Evolutionary conservation across 2,888 invertebrate species (phyloP).

Genomic region (Mycalesis mineus): DNA sequence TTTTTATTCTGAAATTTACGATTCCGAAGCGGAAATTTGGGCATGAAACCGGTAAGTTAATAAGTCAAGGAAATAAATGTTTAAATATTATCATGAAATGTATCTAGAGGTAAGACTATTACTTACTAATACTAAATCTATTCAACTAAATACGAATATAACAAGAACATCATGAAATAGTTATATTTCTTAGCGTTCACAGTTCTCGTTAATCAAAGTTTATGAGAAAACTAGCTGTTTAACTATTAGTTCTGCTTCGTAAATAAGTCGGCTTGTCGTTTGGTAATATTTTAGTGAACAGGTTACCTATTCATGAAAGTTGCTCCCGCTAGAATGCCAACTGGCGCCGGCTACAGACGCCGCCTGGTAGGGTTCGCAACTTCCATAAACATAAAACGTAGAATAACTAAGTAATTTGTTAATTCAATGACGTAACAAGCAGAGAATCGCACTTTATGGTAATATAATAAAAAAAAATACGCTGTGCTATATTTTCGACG

Average conservation of each 20-base stretch:
- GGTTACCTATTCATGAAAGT: conserved; percentile 74
- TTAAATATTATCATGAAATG: too few species aligned
- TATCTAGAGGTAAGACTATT: too few species aligned
- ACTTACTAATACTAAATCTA: too few species aligned
- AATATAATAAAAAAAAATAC: too few species aligned
- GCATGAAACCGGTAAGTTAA: too few species aligned
- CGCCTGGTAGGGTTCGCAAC: not conserved
- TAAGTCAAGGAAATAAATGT: too few species aligned
- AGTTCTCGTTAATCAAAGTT: not conserved
- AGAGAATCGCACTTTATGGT: too few species aligned
- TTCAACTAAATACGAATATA: not conserved
- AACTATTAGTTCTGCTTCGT: conserved; percentile 7
- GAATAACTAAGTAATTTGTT: too few species aligned
- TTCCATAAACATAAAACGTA: not conserved
- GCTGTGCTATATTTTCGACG: too few species aligned
- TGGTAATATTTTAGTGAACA: conserved; percentile 46
- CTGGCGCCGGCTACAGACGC: conserved; percentile 52
- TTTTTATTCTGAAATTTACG: too few species aligned
- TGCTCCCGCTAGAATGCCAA: conserved; percentile 67
- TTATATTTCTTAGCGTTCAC: not conserved
- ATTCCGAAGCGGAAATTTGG: too few species aligned
- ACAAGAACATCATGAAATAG: not conserved
- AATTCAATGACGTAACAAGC: too few species aligned
- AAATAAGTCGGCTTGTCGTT: conserved; percentile 28
- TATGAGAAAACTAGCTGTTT: conserved; percentile 12